These are phyloP conservation scores for Tursiops truncatus DNA, from an alignment of 2,113 vertebrate genomes.

Conservation along the genomic window DNA sequence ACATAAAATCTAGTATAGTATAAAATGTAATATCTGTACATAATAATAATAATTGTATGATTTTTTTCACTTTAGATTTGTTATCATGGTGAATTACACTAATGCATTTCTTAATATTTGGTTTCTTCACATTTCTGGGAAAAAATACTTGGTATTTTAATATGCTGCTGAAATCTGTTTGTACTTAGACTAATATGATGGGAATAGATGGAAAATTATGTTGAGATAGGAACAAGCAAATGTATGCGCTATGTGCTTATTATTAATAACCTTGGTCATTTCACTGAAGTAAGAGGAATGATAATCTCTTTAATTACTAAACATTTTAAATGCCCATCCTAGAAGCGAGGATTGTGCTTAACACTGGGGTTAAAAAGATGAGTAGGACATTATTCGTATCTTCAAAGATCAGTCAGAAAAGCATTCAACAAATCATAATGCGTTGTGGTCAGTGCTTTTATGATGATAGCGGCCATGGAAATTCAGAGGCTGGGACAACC, in stretches of 20 bases:
- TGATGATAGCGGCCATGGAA: background rate
- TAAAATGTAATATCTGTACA: background rate
- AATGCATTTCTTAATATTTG: background rate
- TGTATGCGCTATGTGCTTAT: background rate
- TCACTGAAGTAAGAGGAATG: background rate
- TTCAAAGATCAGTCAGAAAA: background rate
- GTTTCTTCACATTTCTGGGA: background rate
- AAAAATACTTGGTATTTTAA: background rate
- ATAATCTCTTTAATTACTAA: background rate
- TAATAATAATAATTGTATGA: background rate
- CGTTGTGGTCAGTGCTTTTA: background rate
- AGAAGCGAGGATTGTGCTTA: background rate
- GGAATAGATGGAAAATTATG: background rate
- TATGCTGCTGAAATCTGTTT: background rate
- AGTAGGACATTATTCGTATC: background rate
- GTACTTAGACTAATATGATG: background rate
- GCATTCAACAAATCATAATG: background rate
- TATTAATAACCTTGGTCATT: background rate
- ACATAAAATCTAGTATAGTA: background rate
- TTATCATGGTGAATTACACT: background rate
- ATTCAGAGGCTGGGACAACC: background rate
- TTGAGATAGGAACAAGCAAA: background rate
- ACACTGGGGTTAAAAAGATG: background rate
- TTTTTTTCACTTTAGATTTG: background rate
- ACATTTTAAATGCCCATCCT: background rate